phyloP scores from a whole-genome alignment of 2,797 vertebrate species.

The Columba guinea region DNA sequence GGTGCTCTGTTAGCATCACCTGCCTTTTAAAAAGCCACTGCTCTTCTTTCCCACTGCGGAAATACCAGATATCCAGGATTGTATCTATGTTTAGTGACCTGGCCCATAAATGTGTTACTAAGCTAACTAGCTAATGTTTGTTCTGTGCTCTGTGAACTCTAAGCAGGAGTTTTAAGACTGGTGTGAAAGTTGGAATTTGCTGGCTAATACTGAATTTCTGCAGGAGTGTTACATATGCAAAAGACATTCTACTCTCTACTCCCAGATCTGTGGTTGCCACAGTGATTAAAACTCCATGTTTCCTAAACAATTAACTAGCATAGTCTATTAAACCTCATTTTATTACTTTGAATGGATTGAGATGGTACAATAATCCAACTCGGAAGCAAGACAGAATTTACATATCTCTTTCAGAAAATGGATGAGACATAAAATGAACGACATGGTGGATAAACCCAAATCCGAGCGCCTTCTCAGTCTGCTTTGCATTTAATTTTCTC shows the following conservation, averaged over 20 bases:
- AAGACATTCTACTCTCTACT: slow-evolving; percentile 45
- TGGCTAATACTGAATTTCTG: slow-evolving; percentile 50
- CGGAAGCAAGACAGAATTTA: slow-evolving; percentile 33
- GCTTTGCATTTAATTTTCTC: slow-evolving; percentile 49
- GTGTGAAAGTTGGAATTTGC: slow-evolving; percentile 4
- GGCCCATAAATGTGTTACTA: neutral
- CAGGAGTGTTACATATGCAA: slow-evolving; percentile 38
- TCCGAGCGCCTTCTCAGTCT: neutral
- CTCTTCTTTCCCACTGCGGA: neutral
- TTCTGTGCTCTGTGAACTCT: neutral
- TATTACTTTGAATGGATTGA: slow-evolving; percentile 61
- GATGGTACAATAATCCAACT: slow-evolving; percentile 60
- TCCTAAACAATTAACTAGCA: slow-evolving; percentile 73
- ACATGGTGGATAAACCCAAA: slow-evolving; percentile 50
- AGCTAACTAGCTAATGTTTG: neutral
- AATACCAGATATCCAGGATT: neutral
- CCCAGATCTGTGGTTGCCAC: slow-evolving; percentile 54
- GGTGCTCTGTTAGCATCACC: neutral
- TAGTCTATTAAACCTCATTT: slow-evolving; percentile 70
- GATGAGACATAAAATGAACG: slow-evolving; percentile 48
- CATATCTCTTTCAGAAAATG: slow-evolving; percentile 60
- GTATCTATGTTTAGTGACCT: neutral
- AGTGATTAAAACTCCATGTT: slow-evolving; percentile 63
- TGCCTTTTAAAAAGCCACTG: neutral
- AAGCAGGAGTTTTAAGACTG: neutral